phyloP scores from a whole-genome alignment of 2,797 vertebrate species.

The Strix occidentalis region DNA sequence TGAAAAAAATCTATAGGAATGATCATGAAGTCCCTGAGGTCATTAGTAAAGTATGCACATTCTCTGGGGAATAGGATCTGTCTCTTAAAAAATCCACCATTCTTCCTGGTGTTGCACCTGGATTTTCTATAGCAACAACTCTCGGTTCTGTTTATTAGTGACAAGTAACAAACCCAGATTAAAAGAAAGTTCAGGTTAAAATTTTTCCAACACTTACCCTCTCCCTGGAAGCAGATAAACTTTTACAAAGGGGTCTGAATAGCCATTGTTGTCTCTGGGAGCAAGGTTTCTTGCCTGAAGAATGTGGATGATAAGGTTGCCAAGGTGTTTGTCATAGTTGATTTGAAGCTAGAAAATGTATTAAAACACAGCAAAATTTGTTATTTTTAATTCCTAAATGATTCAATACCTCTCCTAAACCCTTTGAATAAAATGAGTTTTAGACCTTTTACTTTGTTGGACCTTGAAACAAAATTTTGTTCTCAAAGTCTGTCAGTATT shows the following conservation, averaged over 20 bases:
- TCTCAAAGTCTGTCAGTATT: not conserved
- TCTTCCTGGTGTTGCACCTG: not conserved
- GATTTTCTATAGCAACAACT: not conserved
- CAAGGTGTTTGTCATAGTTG: conserved; percentile 96
- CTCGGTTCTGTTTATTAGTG: not conserved
- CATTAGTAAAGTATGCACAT: not conserved
- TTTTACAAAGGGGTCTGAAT: conserved; percentile 98
- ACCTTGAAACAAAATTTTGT: not conserved
- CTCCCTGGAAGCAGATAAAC: conserved; percentile 97
- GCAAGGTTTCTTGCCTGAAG: conserved; percentile 96
- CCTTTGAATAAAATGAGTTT: not conserved
- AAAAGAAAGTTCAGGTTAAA: not conserved
- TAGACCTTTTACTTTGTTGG: not conserved
- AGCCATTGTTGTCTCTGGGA: conserved; percentile 93
- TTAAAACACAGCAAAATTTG: conserved; percentile 15
- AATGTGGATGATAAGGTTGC: conserved; percentile 96
- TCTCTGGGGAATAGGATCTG: not conserved
- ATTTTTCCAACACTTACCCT: conserved; percentile 84
- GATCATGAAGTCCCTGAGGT: not conserved
- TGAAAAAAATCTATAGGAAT: not conserved
- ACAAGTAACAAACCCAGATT: not conserved
- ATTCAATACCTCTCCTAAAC: not conserved
- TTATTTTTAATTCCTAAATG: not conserved
- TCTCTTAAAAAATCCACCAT: not conserved
- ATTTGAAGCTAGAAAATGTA: conserved; percentile 89